Conservation (phyloP, 2,113 vertebrate species). For the Carassius carassius region DNA sequence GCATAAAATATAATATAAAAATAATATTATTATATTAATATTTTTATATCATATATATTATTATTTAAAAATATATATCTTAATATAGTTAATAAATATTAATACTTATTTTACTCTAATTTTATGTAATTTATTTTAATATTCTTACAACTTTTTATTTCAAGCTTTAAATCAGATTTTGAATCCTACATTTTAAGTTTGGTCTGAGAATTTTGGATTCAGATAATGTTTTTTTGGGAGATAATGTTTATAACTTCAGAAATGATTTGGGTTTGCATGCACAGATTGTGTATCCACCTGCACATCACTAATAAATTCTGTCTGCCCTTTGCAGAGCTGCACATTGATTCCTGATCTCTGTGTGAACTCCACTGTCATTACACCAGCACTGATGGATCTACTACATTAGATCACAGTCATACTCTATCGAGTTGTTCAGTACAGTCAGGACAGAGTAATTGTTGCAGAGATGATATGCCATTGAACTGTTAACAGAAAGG, state of each 20-base stretch:
- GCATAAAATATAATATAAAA: too few species aligned
- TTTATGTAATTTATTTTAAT: too few species aligned
- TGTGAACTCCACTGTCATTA: constrained; percentile 25
- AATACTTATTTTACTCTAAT: too few species aligned
- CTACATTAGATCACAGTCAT: constrained; percentile 67
- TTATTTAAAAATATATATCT: neutral
- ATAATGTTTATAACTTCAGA: neutral
- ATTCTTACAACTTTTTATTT: neutral
- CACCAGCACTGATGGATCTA: constrained; percentile 30
- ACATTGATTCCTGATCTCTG: constrained; percentile 36
- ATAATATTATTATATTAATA: too few species aligned
- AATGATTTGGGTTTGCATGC: neutral
- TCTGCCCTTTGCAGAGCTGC: neutral
- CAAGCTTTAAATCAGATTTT: neutral
- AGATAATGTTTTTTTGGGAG: neutral
- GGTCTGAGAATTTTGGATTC: neutral
- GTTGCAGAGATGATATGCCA: constrained; percentile 61
- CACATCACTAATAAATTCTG: neutral
- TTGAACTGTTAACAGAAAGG: constrained; percentile 64
- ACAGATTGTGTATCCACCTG: neutral
- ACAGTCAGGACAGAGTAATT: constrained; percentile 60
- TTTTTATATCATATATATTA: too few species aligned
- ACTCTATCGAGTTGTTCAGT: constrained; percentile 59
- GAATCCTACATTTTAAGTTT: neutral
- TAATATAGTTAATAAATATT: too few species aligned